Percentiles rank a stretch among this genome's conserved stretches.
Conservation (phyloP, 2,888 invertebrate genomes). For the Tetrapedia diversipes region DNA sequence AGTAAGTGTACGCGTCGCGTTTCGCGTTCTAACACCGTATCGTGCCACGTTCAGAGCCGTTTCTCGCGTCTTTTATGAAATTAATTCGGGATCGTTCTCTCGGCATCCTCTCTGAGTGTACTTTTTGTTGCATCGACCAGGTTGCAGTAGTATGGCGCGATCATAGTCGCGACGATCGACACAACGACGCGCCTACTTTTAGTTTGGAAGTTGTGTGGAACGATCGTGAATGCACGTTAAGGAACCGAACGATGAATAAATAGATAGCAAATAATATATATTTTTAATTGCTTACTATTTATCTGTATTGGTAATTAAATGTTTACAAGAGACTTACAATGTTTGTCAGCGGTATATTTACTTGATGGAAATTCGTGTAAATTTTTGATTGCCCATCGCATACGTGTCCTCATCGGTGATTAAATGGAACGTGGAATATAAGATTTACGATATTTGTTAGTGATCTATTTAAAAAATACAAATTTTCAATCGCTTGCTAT, state of each 20-base stretch:
- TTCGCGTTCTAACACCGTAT: neutral
- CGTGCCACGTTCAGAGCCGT: neutral
- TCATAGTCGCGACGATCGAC: conserved; percentile 13
- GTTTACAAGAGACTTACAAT: too few species aligned
- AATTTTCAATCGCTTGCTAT: too few species aligned
- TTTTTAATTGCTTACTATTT: neutral
- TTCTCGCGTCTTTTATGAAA: neutral
- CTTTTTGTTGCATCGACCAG: neutral
- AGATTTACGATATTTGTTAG: too few species aligned
- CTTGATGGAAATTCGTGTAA: too few species aligned
- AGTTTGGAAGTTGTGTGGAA: neutral
- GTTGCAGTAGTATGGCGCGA: conserved; percentile 8
- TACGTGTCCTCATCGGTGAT: too few species aligned
- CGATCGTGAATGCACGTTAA: neutral
- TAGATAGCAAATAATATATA: too few species aligned
- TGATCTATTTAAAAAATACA: too few species aligned
- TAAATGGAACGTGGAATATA: too few species aligned
- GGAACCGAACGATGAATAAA: too few species aligned
- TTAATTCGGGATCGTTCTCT: neutral
- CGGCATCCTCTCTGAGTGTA: too few species aligned
- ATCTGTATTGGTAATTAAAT: neutral
- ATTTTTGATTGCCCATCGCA: too few species aligned
- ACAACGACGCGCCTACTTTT: neutral
- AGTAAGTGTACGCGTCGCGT: conserved; percentile 41
- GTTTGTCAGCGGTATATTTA: too few species aligned